Evolutionary conservation across 2,797 vertebrate genomes (phyloP), one percentile per base, ranked within the genome.

Genomic region (Podargus strigoides): DNA sequence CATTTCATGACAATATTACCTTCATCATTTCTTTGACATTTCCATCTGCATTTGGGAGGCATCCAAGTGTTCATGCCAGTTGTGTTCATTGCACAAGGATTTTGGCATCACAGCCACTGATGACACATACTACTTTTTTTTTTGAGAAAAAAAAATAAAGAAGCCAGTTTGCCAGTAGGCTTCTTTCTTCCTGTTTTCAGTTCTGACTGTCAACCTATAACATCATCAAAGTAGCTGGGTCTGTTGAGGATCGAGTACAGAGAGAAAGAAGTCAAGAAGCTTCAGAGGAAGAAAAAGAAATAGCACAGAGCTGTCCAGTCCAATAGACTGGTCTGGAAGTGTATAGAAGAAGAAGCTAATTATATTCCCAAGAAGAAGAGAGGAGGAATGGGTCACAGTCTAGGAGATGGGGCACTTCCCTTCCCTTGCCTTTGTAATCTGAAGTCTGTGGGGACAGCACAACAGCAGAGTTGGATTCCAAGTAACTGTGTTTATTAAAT

Each of bases 71-170:
- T 95, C 81, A 75, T 96, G 96, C 89, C 90, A 96, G 93, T 97
- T 96, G 96, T 97, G 94, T 97, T 97, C 94, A 96, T 96, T 95
- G 96, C 96, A 96, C 96, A 90, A 93, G 53, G 69, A 95, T 96
- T 95, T 97, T 95, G 96, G 95, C 95, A 75, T 95, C 92, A 85
- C 94, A 95, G 83, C 34, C 47, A 90, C 42, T 93, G 91, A 97
- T 94, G 96, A 96, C 94, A 97, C 76, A 50, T 85, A 52, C 52
- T 89, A 39, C 87, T n/a, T 81, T 82, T 81, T 87, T 89, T 70
- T 64, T 50, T 52, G 28, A 21, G 58, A 67, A 66, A 75, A 75
- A 76, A 75, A 46, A 46, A 46, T 23, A 49, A 49, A 26, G 24
- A 64, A 82, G 11, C 52, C 60, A 72, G 70, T 95, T 96, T 91